Evolutionary conservation across 2,888 invertebrate genomes (phyloP).

Genomic region (Amphipyra tragopoginis): DNA sequence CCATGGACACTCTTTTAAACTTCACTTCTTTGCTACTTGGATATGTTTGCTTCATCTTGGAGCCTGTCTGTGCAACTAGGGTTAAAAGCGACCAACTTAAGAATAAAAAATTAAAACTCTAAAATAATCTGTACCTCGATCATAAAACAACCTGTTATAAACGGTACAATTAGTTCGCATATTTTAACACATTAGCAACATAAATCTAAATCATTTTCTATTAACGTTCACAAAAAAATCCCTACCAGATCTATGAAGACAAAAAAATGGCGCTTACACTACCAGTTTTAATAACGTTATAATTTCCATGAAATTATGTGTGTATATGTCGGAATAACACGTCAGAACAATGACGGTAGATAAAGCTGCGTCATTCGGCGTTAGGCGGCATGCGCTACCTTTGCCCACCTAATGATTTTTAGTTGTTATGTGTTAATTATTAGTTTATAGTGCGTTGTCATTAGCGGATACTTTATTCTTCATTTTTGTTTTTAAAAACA

Average conservation of each 20-base stretch:
- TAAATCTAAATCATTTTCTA: slow-evolving; percentile 35
- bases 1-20: no score
- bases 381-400: slow-evolving; percentile 32
- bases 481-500: no score
- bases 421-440: slow-evolving; percentile 54
- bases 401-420: slow-evolving; percentile 37
- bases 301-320: slow-evolving; percentile 85
- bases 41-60: no score
- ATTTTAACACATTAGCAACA: slow-evolving; percentile 22
- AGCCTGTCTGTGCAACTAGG: no score
- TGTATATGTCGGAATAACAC: slow-evolving; percentile 67
- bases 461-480: background rate
- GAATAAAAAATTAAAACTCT: background rate
- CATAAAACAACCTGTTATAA: slow-evolving; percentile 5
- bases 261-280: slow-evolving; percentile 51
- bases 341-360: slow-evolving; percentile 69
- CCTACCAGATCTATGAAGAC: slow-evolving; percentile 11
- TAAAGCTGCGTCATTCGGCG: slow-evolving; percentile 50
- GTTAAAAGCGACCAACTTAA: no score
- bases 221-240: slow-evolving; percentile 14
- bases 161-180: slow-evolving; percentile 26
- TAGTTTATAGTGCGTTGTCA: background rate
- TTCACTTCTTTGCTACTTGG: no score
- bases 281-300: slow-evolving; percentile 70
- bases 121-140: background rate